Percentiles rank a stretch among this genome's conserved stretches.
phyloP scores from a whole-genome alignment of 2,797 vertebrate genomes.

The Dendrocincla tyrannina region DNA sequence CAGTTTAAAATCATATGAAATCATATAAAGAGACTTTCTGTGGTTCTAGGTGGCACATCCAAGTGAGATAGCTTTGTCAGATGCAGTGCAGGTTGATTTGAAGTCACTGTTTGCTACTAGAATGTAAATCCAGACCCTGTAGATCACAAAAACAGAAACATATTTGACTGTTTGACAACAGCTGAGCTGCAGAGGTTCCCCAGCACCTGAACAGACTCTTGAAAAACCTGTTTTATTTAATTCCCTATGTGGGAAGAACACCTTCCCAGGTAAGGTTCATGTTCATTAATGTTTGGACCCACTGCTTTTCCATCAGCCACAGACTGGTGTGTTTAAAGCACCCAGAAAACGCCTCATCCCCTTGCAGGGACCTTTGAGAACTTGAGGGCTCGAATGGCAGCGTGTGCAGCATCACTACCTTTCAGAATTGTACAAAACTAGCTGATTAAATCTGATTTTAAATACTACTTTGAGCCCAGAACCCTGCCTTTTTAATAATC shows the following conservation, averaged over 20 bases:
- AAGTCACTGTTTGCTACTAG: background rate
- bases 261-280: background rate
- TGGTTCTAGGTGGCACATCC: background rate
- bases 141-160: background rate
- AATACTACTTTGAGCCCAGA: conserved; percentile 38
- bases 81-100: background rate
- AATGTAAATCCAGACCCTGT: background rate
- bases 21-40: background rate
- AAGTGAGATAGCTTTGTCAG: background rate
- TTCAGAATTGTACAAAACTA: conserved; percentile 29
- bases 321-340: background rate
- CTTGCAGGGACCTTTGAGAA: background rate
- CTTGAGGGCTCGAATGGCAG: background rate
- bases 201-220: background rate
- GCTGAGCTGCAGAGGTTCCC: background rate
- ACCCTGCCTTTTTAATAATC: conserved; percentile 44
- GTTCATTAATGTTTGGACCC: background rate
- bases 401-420: background rate
- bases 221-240: background rate
- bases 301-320: background rate
- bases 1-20: background rate
- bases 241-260: background rate
- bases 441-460: conserved; percentile 52
- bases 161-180: background rate
- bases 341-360: background rate